phyloP scores from a whole-genome alignment of 2,888 invertebrate genomes.

The Opisthograptis luteolata region DNA sequence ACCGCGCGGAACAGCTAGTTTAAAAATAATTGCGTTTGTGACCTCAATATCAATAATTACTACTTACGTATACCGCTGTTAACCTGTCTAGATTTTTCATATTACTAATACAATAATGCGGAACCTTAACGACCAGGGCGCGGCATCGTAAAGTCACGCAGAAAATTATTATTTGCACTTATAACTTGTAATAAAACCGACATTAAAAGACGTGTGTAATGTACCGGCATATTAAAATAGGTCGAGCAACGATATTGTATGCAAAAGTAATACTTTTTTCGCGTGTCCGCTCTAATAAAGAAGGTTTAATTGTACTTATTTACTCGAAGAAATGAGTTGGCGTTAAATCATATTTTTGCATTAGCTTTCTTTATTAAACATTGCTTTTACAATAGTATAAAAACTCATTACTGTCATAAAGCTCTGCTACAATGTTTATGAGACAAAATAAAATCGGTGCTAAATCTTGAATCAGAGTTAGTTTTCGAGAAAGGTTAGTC shows the following conservation, averaged over 20 bases:
- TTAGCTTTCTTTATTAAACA: too few species aligned
- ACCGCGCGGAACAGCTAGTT: too few species aligned
- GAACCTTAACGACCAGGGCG: conserved; percentile 68
- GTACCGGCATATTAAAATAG: conserved; percentile 27
- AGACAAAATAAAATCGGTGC: too few species aligned
- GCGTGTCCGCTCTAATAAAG: conserved; percentile 38
- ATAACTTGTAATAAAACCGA: conserved; percentile 28
- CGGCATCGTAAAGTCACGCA: conserved; percentile 55
- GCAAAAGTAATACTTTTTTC: conserved; percentile 42
- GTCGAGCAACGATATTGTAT: conserved; percentile 32
- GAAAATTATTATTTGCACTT: conserved; percentile 45
- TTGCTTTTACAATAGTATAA: too few species aligned
- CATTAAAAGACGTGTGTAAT: conserved; percentile 27
- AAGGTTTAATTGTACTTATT: conserved; percentile 34
- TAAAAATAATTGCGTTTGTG: neutral
- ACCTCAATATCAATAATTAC: neutral
- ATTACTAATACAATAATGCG: conserved; percentile 62
- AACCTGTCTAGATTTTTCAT: conserved; percentile 39
- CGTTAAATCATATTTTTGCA: conserved; percentile 23
- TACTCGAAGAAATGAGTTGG: conserved; percentile 29
- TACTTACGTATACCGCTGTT: neutral
- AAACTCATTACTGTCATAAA: too few species aligned
- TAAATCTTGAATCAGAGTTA: too few species aligned
- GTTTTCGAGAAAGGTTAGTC: too few species aligned
- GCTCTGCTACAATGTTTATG: too few species aligned